A percentile compares a stretch with the other conserved stretches of the same genome.
Conservation (phyloP, 2,113 vertebrate species). For the Azemiops feae region DNA sequence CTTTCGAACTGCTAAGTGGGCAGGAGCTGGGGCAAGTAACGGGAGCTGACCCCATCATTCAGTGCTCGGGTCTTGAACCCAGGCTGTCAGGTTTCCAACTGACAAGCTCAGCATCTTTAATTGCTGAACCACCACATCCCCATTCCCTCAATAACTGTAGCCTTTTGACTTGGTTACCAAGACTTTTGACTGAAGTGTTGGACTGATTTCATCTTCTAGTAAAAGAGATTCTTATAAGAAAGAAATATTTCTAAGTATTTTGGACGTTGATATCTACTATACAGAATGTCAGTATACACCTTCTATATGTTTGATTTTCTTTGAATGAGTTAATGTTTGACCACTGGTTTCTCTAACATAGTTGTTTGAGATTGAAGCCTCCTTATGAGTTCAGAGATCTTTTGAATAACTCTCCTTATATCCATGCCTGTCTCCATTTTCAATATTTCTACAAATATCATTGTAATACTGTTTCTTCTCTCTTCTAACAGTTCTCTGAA, state of each 20-base stretch:
- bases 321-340: background rate
- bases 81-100: background rate
- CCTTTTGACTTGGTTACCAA: background rate
- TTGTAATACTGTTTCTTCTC: background rate
- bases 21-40: background rate
- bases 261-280: background rate
- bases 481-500: background rate
- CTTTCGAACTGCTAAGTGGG: background rate
- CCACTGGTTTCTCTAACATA: background rate
- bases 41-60: background rate
- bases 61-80: background rate
- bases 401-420: background rate
- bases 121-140: background rate
- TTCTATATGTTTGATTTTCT: background rate
- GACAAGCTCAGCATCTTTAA: background rate
- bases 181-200: background rate
- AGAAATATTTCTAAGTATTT: background rate
- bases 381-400: background rate
- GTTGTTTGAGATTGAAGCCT: background rate
- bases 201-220: background rate
- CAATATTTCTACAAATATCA: background rate
- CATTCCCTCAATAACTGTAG: background rate
- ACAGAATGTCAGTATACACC: background rate
- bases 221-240: background rate
- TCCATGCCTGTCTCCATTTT: background rate